Base-by-base conservation (phyloP, 2,888 invertebrate genomes). In the Zygothrica quintamaculata region DNA sequence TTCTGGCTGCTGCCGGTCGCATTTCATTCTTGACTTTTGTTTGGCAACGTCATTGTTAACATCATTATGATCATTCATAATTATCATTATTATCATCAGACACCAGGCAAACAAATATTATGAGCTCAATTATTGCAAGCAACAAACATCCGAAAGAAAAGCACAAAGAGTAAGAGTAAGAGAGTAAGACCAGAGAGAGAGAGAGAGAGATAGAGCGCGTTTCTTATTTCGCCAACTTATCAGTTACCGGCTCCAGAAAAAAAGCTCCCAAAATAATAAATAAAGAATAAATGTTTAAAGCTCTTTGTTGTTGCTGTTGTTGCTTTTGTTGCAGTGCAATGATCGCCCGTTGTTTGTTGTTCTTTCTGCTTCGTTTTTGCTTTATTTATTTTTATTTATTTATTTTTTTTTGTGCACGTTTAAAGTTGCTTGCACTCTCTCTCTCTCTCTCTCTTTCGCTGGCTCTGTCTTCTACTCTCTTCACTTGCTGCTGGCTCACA, bases 191-290 rank as follows among this genome's bases (percentile, higher is more conserved):
- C n/a, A 3, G 9, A 33, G 11, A 9, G 6, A 33, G 33, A 33
- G 33, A 33, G 18, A 22, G 18, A 22, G 18, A 22, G 18, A 22
- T 5, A 2, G 18, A 2, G 2, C 18, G 5, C 18, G 18, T 22
- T n/a, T n/a, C 78, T 85, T 71, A 71, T 74, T 85, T 78, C 60
- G 80, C 86, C 85, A 85, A 82, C 79, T 86, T 67, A 81, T 87
- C 87, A 80, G 80, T 77, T 71, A 66, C 66, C 75, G 71, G 69
- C 70, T 53, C 56, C 62, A 73, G 67, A 52, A 29, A 29, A 29
- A 29, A 29, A 9, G n/a, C 29, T 9, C 7, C 37, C 66, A 55
- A 53, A 57, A 29, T 26, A 46, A 15, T 7, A 46, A 11, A n/a
- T 46, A 25, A 43, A 37, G 3, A 15, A 26, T 13, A 33, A 46